A percentile compares a stretch with the other conserved stretches of the same genome.
These are phyloP conservation scores for Crossaster papposus DNA, from an alignment of 53 echinoderm and acorn worm species.

Conservation along the genomic window DNA sequence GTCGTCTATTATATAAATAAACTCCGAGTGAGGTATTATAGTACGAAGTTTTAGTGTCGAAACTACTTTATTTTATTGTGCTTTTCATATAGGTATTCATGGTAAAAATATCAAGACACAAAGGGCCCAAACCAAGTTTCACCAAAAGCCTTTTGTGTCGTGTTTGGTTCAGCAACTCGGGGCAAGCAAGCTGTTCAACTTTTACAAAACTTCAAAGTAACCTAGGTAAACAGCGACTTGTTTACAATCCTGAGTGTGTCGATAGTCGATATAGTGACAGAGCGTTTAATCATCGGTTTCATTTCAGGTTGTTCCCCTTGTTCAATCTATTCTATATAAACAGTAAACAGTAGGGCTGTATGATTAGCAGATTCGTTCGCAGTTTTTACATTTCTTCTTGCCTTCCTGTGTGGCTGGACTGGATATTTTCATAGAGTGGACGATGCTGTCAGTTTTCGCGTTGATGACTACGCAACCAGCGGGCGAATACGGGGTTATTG, in stretches of 20 bases:
- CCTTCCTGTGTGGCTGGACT: too few relatives aligned
- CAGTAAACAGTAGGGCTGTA: background rate
- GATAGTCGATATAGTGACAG: background rate
- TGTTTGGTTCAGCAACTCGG: background rate
- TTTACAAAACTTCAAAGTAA: background rate
- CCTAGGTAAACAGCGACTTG: background rate
- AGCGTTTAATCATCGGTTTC: too few relatives aligned
- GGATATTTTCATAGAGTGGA: background rate
- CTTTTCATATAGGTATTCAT: background rate
- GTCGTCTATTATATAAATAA: background rate
- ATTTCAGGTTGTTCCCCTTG: too few relatives aligned
- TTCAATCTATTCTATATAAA: too few relatives aligned
- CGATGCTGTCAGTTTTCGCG: constrained; percentile 10
- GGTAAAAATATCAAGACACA: background rate
- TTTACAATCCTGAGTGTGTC: background rate
- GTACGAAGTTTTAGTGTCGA: background rate
- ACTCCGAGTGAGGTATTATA: background rate
- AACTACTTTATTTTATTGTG: background rate
- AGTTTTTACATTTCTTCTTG: background rate
- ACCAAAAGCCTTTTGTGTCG: background rate
- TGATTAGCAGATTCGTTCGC: background rate
- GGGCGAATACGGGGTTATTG: too few relatives aligned
- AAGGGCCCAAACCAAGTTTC: background rate
- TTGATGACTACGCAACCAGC: background rate
- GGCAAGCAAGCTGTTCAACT: background rate